Conservation (phyloP, 2,797 vertebrate species). For the Sebastes diaconus region DNA sequence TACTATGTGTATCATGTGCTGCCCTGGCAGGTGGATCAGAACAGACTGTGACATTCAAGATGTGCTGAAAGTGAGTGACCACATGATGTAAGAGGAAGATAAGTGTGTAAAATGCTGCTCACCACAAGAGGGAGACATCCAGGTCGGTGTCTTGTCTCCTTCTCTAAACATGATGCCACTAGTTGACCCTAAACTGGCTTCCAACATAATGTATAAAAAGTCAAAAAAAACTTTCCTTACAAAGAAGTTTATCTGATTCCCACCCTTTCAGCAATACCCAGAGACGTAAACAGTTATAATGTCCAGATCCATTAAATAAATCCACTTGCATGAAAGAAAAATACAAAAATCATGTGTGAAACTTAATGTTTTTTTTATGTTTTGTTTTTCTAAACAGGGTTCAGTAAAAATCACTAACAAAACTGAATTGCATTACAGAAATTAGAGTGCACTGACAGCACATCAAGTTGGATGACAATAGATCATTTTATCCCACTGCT, state of each 20-base stretch:
- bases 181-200: not conserved
- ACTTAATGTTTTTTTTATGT: conserved; percentile 39
- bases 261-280: not conserved
- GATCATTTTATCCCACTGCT: conserved; percentile 43
- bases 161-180: not conserved
- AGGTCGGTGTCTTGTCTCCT: not conserved
- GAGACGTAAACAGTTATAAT: not conserved
- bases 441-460: conserved; percentile 32
- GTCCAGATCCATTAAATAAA: not conserved
- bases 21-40: conserved; percentile 14
- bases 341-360: conserved; percentile 47
- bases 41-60: conserved; percentile 22
- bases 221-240: not conserved
- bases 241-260: not conserved
- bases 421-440: conserved; percentile 52
- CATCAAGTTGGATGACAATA: conserved; percentile 32
- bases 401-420: conserved; percentile 70
- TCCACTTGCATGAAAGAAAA: not conserved
- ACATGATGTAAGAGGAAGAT: conserved; percentile 12
- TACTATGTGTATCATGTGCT: conserved; percentile 8
- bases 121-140: conserved; percentile 39
- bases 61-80: not conserved
- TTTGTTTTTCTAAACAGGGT: conserved; percentile 48
- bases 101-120: not conserved
- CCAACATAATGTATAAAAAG: not conserved